Percentiles rank a stretch among this genome's conserved stretches.
Conservation (phyloP, 1,140 invertebrate genomes). For the Hylaeus anthracinus region DNA sequence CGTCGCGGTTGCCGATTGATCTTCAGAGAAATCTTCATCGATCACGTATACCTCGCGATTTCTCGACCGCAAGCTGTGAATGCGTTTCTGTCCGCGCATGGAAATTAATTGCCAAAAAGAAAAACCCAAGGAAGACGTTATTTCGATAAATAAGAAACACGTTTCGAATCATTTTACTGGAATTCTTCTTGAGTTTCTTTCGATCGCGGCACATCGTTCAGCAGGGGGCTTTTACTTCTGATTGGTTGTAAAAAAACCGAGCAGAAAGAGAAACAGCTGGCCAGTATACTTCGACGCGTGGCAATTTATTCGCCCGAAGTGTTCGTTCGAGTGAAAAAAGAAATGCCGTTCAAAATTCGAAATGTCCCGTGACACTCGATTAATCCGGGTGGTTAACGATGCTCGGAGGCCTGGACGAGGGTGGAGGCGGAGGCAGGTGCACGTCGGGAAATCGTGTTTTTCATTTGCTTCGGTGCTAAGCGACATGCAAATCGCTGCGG, state of each 20-base stretch:
- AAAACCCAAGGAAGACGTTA: too few relatives aligned
- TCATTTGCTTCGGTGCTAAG: constrained; percentile 8
- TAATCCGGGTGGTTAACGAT: constrained; percentile 17
- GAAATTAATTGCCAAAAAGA: too few relatives aligned
- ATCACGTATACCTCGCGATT: background rate
- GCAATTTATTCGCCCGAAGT: constrained; percentile 11
- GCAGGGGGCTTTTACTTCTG: background rate
- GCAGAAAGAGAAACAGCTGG: background rate
- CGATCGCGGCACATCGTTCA: background rate
- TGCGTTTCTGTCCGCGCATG: too few relatives aligned
- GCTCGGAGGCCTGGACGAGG: too few relatives aligned
- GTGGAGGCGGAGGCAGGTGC: too few relatives aligned
- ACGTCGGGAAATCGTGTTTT: constrained; percentile 33
- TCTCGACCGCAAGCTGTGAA: background rate
- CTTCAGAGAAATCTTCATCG: constrained; percentile 1
- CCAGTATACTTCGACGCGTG: too few relatives aligned
- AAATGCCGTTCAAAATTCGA: background rate
- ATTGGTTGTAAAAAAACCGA: background rate
- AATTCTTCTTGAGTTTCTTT: too few relatives aligned
- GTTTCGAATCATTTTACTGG: too few relatives aligned
- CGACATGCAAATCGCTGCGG: constrained; percentile 27
- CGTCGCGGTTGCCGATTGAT: background rate
- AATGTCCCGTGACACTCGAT: constrained; percentile 20
- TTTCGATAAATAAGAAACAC: too few relatives aligned
- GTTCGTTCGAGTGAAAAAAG: background rate